Percentiles rank a stretch among this genome's conserved stretches.
Evolutionary conservation across 1,140 invertebrate genomes (phyloP).

Genomic region (Muscidifurax raptorellus): DNA sequence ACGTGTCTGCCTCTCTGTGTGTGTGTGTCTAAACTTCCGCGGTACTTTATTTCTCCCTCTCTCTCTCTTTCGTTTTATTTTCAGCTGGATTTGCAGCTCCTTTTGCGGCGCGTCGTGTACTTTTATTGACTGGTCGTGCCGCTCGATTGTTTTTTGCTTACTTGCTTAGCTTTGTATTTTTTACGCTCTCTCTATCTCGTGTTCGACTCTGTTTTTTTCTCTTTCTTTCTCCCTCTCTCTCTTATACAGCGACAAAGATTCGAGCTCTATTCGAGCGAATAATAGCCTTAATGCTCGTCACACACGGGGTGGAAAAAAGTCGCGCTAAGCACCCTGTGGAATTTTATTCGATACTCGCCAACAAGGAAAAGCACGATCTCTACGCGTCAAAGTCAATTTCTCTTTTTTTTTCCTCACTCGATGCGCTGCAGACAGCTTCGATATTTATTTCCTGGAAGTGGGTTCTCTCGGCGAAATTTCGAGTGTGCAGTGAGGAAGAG

Average conservation of each 20-base stretch:
- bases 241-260: not conserved
- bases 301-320: not conserved
- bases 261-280: not conserved
- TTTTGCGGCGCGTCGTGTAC: not conserved
- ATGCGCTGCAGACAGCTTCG: no score
- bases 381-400: not conserved
- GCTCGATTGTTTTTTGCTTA: not conserved
- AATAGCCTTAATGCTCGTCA: not conserved
- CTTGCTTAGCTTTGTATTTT: not conserved
- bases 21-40: conserved; percentile 11
- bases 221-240: not conserved
- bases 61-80: not conserved
- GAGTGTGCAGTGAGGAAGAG: not conserved
- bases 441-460: not conserved
- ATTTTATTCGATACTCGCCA: not conserved
- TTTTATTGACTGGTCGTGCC: not conserved
- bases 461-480: not conserved
- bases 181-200: not conserved
- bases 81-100: not conserved
- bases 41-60: not conserved
- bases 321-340: not conserved
- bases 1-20: not conserved
- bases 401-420: not conserved
- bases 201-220: not conserved
- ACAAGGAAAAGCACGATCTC: not conserved